phyloP scores from a whole-genome alignment of 1,140 invertebrate species.

The Bombus waltoni region DNA sequence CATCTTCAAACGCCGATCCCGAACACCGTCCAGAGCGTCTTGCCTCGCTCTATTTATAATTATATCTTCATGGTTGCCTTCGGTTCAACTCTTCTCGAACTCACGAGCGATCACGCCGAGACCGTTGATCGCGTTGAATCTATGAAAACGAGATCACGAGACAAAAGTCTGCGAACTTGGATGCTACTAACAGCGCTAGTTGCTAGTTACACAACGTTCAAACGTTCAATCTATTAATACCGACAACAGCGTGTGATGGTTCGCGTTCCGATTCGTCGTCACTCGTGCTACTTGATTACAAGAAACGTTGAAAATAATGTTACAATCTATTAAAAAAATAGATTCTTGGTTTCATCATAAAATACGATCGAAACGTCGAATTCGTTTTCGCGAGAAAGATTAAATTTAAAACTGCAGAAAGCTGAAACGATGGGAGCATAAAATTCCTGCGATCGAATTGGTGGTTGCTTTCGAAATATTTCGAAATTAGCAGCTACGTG shows the following conservation, averaged over 20 bases:
- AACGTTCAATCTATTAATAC: constrained; percentile 17
- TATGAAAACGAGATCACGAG: neutral
- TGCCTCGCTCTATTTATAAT: constrained; percentile 70
- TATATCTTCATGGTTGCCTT: constrained; percentile 36
- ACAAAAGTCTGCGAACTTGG: neutral
- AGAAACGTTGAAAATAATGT: neutral
- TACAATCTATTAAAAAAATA: no score
- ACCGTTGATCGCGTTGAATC: neutral
- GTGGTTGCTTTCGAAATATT: neutral
- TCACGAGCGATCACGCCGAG: constrained; percentile 36
- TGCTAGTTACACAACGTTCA: neutral
- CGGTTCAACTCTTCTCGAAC: constrained; percentile 15
- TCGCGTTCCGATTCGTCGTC: neutral
- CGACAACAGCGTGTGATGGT: neutral
- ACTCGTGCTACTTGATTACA: neutral
- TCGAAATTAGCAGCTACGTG: neutral
- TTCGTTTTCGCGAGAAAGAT: neutral
- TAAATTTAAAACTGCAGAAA: neutral
- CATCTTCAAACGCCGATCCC: constrained; percentile 72
- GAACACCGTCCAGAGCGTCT: constrained; percentile 48
- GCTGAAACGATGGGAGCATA: no score
- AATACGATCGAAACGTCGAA: neutral
- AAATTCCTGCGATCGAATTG: neutral
- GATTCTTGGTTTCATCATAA: neutral
- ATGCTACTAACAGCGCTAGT: neutral